Base-by-base conservation (phyloP, 2,888 invertebrate genomes). In the Plagodis pulveraria region DNA sequence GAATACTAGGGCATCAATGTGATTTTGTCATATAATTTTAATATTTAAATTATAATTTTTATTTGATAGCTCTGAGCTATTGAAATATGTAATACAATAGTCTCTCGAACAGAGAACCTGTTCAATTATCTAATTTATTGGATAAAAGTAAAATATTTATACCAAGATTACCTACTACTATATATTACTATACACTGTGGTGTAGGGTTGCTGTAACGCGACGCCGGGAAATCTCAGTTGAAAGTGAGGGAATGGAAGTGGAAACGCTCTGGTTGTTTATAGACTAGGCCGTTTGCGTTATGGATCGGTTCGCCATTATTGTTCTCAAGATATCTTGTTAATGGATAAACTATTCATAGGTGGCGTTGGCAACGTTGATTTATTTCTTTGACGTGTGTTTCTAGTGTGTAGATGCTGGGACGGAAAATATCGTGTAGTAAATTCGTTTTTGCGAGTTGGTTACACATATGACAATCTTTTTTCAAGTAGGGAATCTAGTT, bases 191-290 rank as follows among this genome's bases (percentile, higher is more conserved):
- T 22, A 22, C n/a, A 36, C 58, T 52, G 44, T 52, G 52, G 38
- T 80, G 75, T 79, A 74, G 70, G 72, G 76, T 80, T 80, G 77
- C 78, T 6, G 83, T 82, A 83, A 83, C 73, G 58, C 65, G 75
- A 84, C 65, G 73, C 79, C 74, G 75, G 78, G 77, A 83, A 83
- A 84, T 82, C 81, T 73, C 69, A 66, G 67, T 72, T 66, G 76
- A 78, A 77, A 81, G 80, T 77, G 74, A 75, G 70, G 72, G 76
- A 81, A 78, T 74, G 73, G 67, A 76, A 71, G 73, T 78, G 77
- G 10, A 43, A 47, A 51, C 36, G 77, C 47, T 34, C 33, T 6
- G 33, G 47, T 56, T 60, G 54, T 63, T 66, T 63, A 76, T 72
- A 66, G 68, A 71, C 67, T 67, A 65, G 68, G 58, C 71, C 56